Evolutionary conservation across 1,140 invertebrate species (phyloP).

Genomic region (Musca vetustissima): DNA sequence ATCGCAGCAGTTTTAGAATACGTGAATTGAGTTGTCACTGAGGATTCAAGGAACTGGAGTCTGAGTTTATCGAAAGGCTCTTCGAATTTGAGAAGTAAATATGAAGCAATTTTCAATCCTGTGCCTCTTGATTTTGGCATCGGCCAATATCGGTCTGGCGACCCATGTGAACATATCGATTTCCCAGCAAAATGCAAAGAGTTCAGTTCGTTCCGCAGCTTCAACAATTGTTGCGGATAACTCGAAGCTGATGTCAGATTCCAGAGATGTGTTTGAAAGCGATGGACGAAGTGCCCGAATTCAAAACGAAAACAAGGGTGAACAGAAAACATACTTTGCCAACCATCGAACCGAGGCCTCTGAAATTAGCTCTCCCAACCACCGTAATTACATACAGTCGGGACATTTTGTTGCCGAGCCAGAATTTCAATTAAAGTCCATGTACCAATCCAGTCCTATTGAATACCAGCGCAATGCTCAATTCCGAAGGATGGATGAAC

Average conservation of each 20-base stretch:
- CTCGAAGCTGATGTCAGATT: neutral
- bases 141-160: slow-evolving; percentile 24
- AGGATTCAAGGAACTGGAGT: slow-evolving; percentile 1
- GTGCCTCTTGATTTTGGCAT: neutral
- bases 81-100: neutral
- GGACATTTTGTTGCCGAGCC: neutral
- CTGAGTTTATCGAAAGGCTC: too few species aligned
- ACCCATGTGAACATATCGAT: slow-evolving; percentile 53
- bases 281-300: neutral
- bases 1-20: neutral
- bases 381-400: neutral
- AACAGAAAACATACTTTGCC: neutral
- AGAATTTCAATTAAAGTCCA: neutral
- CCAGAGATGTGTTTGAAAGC: neutral
- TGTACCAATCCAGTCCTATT: neutral
- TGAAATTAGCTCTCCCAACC: too few species aligned
- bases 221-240: neutral
- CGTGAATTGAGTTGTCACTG: neutral
- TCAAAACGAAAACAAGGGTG: slow-evolving; percentile 5
- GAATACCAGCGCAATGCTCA: slow-evolving; percentile 30
- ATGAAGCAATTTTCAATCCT: slow-evolving; percentile 18
- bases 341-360: too few species aligned
- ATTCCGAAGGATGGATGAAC: slow-evolving; percentile 43
- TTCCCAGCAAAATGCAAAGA: slow-evolving; percentile 44
- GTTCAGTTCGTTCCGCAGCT: slow-evolving; percentile 34